Base-by-base conservation (phyloP, 2,113 vertebrate genomes). In the Perccottus glenii region DNA sequence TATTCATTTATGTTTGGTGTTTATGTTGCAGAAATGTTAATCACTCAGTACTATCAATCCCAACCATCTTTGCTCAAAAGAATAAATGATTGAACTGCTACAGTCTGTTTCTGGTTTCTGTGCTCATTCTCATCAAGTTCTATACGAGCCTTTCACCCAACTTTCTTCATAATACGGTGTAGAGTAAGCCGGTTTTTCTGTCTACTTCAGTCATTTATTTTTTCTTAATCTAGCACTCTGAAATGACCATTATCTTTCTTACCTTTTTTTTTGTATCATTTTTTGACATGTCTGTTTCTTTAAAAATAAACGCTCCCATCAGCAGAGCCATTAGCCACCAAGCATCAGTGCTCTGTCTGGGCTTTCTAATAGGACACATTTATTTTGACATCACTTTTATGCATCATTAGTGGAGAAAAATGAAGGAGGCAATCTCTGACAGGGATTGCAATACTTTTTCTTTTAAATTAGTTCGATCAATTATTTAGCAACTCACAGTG, bases 321-420 rank as follows among this genome's bases (percentile, higher is more conserved):
- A 73, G 43, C 27, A 53, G 35, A 46, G 52, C 40, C 47, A 64
- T 73, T 72, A 66, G 36, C 64, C 9, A 46, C 43, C 59, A 5
- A 51, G 47, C 45, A 48, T 48, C 38, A 46, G 27, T 70, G 65
- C 59, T 60, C 71, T 49, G 35, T 60, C 14, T 27, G n/a, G 38
- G 19, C 45, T 52, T 9, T 38, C 42, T 71, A 59, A 77, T 53
- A 49, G 42, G 14, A 5, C 0, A 59, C n/a, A 19, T 70, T 78
- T 74, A 57, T 72, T 62, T 70, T 76, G 53, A 58, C 60, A 2
- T 48, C 36, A 67, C 55, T 49, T 12, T 60, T 27, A 47, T 65
- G 35, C 11, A 59, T 46, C 45, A 45, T 68, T 48, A 60, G 44
- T n/a, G 15, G 42, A 73, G 48, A 40, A 60, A 55, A 32, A 66